Evolutionary conservation across 1,140 invertebrate species (phyloP), one percentile per base, ranked within the genome.

Genomic region (Musca domestica): DNA sequence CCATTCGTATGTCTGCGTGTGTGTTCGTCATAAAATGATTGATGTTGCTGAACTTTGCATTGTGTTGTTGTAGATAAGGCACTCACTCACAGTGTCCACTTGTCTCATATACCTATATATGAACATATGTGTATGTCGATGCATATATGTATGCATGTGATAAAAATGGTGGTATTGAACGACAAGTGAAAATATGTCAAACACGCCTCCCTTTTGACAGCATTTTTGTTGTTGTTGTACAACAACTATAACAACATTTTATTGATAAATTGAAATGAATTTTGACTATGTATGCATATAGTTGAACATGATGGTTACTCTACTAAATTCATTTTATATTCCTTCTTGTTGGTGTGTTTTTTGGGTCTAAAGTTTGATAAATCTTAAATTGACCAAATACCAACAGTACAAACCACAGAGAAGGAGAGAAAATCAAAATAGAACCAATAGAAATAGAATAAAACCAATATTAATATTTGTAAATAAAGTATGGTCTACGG

Each of bases 201-300:
- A 19, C 48, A 20, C 48, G 34, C 48, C 17, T 20, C 4, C 6
- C 20, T 51, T 20, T 51, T 19, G 48, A 19, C 48, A 51, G 20
- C 17, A 19, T 51, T 51, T 51, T 51, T 19, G 17, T 51, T 5
- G 1, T 2, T 17, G 19, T 51, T 51, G 34, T 5, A 9, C 34
- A 41, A 5, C 9, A 25, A 30, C 54, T 30, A 58, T n/a, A 58
- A 34, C 25, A 61, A n/a, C 14, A 34, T 34, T 61, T 58, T 58
- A 58, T 58, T 58, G 54, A 58, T 61, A 34, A 61, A 61, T 61
- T 61, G 56, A 61, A 61, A 61, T 61, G 15, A 61, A 61, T 41
- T 61, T n/a, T 61, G 25, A 20, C 52, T 23, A 54, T 25, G 23
- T 10, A 54, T 30, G 27, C 27, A 30, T 30, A 3, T 3, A 30